Evolutionary conservation across 2,888 invertebrate genomes (phyloP).

Genomic region (Hermaeophaga mercurialis): DNA sequence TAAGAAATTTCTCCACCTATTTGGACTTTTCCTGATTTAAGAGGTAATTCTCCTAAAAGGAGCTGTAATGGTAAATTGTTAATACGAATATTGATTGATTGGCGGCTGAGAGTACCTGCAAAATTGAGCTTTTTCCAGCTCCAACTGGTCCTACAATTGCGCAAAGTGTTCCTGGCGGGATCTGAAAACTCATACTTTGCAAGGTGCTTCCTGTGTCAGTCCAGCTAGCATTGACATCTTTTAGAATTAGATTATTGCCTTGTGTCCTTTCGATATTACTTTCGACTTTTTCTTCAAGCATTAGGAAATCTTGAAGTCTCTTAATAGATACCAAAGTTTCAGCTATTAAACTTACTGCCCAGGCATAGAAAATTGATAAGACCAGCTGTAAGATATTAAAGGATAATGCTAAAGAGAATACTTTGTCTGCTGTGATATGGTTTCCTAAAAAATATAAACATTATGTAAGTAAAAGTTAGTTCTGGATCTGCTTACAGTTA

Average conservation of each 20-base stretch:
- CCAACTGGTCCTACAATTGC: conserved; percentile 90
- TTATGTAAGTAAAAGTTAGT: not conserved
- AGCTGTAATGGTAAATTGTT: conserved; percentile 10
- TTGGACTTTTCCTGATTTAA: conserved; percentile 63
- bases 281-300: conserved; percentile 43
- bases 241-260: conserved; percentile 40
- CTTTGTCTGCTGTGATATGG: conserved; percentile 60
- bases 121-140: conserved; percentile 73
- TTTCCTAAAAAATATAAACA: conserved; percentile 59
- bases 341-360: conserved; percentile 32
- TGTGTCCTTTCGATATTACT: conserved; percentile 27
- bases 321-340: conserved; percentile 36
- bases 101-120: conserved; percentile 51
- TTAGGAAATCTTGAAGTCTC: conserved; percentile 34
- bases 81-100: no score
- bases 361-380: conserved; percentile 34
- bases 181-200: conserved; percentile 56
- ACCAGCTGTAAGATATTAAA: conserved; percentile 35
- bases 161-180: conserved; percentile 62
- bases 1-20: conserved; percentile 74
- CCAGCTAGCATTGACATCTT: conserved; percentile 49
- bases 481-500: no score
- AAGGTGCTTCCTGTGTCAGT: conserved; percentile 35
- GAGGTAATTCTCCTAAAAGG: conserved; percentile 50
- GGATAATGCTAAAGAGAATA: conserved; percentile 41